These are phyloP conservation scores for Gambusia affinis DNA, from an alignment of 2,113 vertebrate genomes.

Conservation along the genomic window DNA sequence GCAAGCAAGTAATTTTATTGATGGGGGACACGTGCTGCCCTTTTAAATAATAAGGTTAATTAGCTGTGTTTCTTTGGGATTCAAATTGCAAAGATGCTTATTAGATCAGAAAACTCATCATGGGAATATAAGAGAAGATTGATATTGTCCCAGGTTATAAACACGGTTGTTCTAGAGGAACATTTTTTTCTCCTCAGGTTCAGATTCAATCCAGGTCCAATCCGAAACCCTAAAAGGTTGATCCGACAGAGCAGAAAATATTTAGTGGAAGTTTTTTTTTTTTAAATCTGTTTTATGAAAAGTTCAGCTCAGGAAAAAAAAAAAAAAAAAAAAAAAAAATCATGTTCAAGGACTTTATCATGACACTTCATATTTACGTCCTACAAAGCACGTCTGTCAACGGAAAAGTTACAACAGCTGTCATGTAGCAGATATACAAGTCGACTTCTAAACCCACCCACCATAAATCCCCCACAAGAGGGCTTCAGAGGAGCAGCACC, in stretches of 20 bases:
- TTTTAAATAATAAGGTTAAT: slow-evolving; percentile 81
- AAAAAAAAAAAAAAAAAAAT: neutral
- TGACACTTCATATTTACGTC: slow-evolving; percentile 9
- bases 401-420: slow-evolving; percentile 36
- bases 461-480: slow-evolving; percentile 40
- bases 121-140: slow-evolving; percentile 41
- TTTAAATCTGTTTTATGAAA: neutral
- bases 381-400: slow-evolving; percentile 19
- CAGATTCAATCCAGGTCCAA: neutral
- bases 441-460: slow-evolving; percentile 33
- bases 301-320: neutral
- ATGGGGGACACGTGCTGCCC: slow-evolving; percentile 66
- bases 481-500: slow-evolving; percentile 34
- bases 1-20: slow-evolving; percentile 67
- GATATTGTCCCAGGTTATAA: slow-evolving; percentile 40
- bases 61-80: slow-evolving; percentile 79
- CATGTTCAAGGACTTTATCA: slow-evolving; percentile 5
- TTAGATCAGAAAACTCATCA: slow-evolving; percentile 59
- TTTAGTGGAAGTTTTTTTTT: neutral
- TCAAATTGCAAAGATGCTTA: slow-evolving; percentile 72
- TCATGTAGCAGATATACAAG: slow-evolving; percentile 41
- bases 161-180: slow-evolving; percentile 25
- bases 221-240: neutral
- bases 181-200: neutral
- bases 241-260: neutral